These are phyloP conservation scores for Chionomys nivalis DNA, from an alignment of 2,113 vertebrate species.

Conservation along the genomic window DNA sequence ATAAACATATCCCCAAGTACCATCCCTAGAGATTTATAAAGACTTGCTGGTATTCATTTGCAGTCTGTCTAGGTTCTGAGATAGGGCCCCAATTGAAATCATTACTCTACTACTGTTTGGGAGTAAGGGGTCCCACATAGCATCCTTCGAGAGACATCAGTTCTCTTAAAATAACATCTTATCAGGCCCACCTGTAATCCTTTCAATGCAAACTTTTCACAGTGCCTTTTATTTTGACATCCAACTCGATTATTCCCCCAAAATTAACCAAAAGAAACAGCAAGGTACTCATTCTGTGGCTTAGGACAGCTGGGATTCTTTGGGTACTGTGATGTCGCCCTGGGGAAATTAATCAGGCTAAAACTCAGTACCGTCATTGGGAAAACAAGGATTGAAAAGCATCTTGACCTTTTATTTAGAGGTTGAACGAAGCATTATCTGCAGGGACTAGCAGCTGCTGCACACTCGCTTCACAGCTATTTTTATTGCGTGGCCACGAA, in stretches of 20 bases:
- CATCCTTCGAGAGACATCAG: background rate
- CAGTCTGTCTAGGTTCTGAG: background rate
- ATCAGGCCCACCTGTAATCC: background rate
- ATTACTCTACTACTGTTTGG: background rate
- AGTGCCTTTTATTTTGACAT: background rate
- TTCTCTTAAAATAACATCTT: background rate
- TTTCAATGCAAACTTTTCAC: conserved; percentile 15
- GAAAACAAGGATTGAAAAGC: conserved; percentile 18
- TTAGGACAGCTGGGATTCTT: background rate
- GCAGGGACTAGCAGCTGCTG: background rate
- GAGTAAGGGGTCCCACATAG: background rate
- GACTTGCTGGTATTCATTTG: background rate
- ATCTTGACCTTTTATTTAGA: background rate
- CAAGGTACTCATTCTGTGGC: background rate
- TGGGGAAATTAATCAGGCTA: background rate
- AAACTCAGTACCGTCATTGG: background rate
- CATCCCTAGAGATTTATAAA: background rate
- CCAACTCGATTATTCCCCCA: background rate
- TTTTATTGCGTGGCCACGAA: background rate
- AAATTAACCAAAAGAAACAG: background rate
- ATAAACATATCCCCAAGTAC: background rate
- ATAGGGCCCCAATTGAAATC: background rate
- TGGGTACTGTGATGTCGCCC: background rate
- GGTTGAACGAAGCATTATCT: background rate
- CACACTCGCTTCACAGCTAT: background rate